phyloP scores from a whole-genome alignment of 1,140 invertebrate genomes.

The Mycetomoellerius zeteki region DNA sequence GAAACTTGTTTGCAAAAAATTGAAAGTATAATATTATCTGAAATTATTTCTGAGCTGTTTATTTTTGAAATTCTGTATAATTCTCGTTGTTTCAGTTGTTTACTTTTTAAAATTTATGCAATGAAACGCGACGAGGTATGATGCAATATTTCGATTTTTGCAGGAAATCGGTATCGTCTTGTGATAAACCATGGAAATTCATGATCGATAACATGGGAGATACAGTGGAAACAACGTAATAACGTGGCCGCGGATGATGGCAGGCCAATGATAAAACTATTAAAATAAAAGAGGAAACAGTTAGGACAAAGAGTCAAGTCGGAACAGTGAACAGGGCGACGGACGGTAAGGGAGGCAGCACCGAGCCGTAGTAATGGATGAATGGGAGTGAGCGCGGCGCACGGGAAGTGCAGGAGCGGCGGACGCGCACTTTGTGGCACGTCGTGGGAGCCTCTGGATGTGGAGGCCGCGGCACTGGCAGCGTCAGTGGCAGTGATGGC shows the following conservation, averaged over 20 bases:
- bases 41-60: neutral
- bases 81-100: neutral
- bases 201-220: slow-evolving; percentile 40
- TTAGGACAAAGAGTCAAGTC: slow-evolving; percentile 14
- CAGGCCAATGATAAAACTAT: slow-evolving; percentile 31
- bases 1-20: neutral
- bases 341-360: slow-evolving; percentile 59
- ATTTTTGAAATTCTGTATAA: neutral
- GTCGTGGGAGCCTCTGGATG: slow-evolving; percentile 86
- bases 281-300: slow-evolving; percentile 18
- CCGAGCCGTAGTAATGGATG: slow-evolving; percentile 86
- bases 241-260: slow-evolving; percentile 19
- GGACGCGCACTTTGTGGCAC: slow-evolving; percentile 74
- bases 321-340: slow-evolving; percentile 7
- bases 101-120: neutral
- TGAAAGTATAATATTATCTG: slow-evolving; percentile 10
- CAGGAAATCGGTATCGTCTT: slow-evolving; percentile 28
- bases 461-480: slow-evolving; percentile 87
- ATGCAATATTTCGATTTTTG: slow-evolving; percentile 30
- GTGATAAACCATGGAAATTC: slow-evolving; percentile 30
- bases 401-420: slow-evolving; percentile 83
- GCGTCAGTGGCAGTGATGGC: slow-evolving; percentile 91
- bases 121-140: neutral
- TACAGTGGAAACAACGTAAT: slow-evolving; percentile 41
- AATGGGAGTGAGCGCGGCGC: slow-evolving; percentile 89